Conservation (phyloP, 2,113 vertebrate genomes). For the Pteropus alecto region DNA sequence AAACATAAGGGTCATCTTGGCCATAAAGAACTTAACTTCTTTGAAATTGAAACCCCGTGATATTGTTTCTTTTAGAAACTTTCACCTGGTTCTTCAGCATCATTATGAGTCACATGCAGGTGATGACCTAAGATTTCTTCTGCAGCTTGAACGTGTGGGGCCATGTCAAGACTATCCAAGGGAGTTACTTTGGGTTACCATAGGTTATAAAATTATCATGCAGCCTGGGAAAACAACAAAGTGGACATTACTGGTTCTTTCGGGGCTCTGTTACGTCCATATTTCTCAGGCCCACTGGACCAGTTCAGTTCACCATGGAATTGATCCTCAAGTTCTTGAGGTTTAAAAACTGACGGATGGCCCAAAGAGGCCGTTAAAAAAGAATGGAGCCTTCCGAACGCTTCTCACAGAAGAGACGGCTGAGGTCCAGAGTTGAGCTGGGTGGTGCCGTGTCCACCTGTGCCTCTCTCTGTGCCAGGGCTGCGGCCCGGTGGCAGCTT, state of each 20-base stretch:
- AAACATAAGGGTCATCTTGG: constrained; percentile 33
- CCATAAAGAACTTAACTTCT: constrained; percentile 40
- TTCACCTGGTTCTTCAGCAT: constrained; percentile 63
- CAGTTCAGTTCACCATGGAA: neutral
- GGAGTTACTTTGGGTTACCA: constrained; percentile 8
- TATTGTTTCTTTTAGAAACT: constrained; percentile 35
- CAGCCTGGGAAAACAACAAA: neutral
- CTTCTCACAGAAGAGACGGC: neutral
- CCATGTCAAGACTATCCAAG: constrained; percentile 61
- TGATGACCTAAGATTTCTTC: constrained; percentile 59
- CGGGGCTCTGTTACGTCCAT: neutral
- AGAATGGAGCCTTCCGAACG: neutral
- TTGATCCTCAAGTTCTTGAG: neutral
- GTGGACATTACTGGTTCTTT: neutral
- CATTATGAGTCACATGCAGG: constrained; percentile 68
- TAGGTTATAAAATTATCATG: neutral
- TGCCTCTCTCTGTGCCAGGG: neutral
- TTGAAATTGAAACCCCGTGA: constrained; percentile 51
- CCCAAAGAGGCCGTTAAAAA: neutral
- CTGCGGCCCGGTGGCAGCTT: neutral
- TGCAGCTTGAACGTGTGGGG: constrained; percentile 67
- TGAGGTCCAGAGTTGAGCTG: neutral
- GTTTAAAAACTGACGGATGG: neutral
- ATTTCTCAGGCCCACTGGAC: neutral
- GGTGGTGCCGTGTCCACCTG: accelerated